These are phyloP conservation scores for Sitta europaea DNA, from an alignment of 2,113 vertebrate genomes.

Conservation along the genomic window DNA sequence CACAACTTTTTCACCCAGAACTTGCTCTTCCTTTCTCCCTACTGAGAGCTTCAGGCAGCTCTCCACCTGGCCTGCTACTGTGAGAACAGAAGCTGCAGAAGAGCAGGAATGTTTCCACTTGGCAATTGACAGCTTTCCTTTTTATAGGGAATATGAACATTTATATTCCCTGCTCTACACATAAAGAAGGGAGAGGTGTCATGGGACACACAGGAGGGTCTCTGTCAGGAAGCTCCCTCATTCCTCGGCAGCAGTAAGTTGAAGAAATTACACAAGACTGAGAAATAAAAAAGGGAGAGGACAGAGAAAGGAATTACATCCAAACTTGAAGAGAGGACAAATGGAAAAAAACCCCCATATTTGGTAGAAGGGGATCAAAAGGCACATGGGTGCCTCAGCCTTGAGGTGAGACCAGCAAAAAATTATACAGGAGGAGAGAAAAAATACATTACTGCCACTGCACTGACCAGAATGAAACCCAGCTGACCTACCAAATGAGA, in stretches of 20 bases:
- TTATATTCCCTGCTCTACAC: neutral
- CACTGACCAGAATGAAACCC: neutral
- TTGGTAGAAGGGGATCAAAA: neutral
- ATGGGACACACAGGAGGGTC: neutral
- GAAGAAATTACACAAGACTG: neutral
- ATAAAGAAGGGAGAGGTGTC: neutral
- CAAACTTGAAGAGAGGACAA: neutral
- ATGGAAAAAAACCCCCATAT: neutral
- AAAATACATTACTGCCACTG: neutral
- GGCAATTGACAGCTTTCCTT: neutral
- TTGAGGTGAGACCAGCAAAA: neutral
- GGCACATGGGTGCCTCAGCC: neutral
- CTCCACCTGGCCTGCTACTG: neutral
- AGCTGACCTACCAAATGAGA: neutral
- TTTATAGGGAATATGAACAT: neutral
- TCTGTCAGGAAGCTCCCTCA: neutral
- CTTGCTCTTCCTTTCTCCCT: neutral
- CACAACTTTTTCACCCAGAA: neutral
- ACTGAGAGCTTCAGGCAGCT: neutral
- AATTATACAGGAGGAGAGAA: neutral
- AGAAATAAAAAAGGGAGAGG: neutral
- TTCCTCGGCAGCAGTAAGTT: neutral
- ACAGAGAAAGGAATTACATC: neutral
- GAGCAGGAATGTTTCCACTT: neutral
- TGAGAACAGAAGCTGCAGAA: neutral